These are phyloP conservation scores for Himalopsyche anomala DNA, from an alignment of 2,888 invertebrate species.

Conservation along the genomic window DNA sequence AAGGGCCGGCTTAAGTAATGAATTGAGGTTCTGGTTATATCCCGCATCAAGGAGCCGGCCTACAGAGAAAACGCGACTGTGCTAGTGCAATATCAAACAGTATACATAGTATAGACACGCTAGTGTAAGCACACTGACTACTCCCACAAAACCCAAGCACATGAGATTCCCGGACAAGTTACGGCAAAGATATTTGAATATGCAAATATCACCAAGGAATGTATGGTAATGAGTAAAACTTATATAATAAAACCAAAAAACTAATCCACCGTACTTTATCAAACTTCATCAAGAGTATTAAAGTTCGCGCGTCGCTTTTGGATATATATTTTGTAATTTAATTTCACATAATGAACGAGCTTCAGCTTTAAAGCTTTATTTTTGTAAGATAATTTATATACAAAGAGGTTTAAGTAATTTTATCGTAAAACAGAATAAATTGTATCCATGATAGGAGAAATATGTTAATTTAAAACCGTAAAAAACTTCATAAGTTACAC, in stretches of 20 bases:
- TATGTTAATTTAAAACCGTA: too few species aligned
- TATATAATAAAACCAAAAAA: not conserved
- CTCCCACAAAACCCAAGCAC: not conserved
- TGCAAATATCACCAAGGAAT: not conserved
- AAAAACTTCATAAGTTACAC: too few species aligned
- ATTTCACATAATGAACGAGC: too few species aligned
- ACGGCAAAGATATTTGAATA: constrained; percentile 35
- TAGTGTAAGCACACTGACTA: not conserved
- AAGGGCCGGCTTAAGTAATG: not conserved
- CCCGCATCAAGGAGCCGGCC: constrained; percentile 9
- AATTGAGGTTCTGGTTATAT: not conserved
- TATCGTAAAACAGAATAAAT: too few species aligned
- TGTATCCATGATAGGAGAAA: too few species aligned
- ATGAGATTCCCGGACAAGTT: constrained; percentile 27
- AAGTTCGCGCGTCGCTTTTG: too few species aligned
- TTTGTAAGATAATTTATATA: too few species aligned
- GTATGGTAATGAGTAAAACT: constrained; percentile 27
- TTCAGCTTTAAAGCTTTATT: too few species aligned
- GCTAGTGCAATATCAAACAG: not conserved
- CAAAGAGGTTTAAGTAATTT: too few species aligned
- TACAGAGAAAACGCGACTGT: not conserved
- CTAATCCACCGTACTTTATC: not conserved
- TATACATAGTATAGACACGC: not conserved
- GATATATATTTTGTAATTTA: too few species aligned
- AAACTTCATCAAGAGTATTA: not conserved